Evolutionary conservation across 2,797 vertebrate species (phyloP).

Genomic region (Hippopotamyrus pictus): DNA sequence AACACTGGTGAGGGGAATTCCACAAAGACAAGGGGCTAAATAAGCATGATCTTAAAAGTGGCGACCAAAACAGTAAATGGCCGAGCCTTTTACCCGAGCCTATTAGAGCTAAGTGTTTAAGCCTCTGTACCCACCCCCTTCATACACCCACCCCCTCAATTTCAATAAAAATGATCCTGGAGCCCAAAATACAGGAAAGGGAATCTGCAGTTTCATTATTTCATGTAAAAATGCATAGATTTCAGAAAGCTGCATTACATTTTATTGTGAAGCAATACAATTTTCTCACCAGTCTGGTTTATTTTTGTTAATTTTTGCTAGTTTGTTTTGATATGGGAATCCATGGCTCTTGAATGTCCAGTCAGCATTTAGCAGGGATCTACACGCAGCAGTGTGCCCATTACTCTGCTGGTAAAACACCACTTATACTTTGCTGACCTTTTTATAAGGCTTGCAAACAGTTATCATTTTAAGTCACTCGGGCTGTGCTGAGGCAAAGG

Average conservation of each 20-base stretch:
- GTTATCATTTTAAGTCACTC: neutral
- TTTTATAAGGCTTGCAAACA: neutral
- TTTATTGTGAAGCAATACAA: neutral
- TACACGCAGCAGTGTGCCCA: neutral
- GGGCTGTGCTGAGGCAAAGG: neutral
- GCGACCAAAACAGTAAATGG: constrained; percentile 53
- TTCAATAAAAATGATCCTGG: neutral
- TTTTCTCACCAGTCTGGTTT: neutral
- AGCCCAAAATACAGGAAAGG: neutral
- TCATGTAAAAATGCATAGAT: neutral
- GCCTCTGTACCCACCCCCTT: neutral
- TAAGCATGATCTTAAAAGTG: constrained; percentile 45
- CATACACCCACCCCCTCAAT: neutral
- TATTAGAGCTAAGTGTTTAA: constrained; percentile 39
- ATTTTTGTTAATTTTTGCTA: neutral
- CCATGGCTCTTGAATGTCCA: neutral
- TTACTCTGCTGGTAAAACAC: neutral
- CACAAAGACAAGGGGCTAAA: constrained; percentile 41
- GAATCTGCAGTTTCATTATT: neutral
- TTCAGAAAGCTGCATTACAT: neutral
- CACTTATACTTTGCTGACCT: neutral
- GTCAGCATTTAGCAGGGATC: neutral
- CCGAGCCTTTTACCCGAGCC: constrained; percentile 41
- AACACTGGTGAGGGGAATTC: constrained; percentile 59
- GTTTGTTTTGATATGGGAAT: neutral